Conservation (phyloP, 2,888 invertebrate species). For the Capitulum mitella region DNA sequence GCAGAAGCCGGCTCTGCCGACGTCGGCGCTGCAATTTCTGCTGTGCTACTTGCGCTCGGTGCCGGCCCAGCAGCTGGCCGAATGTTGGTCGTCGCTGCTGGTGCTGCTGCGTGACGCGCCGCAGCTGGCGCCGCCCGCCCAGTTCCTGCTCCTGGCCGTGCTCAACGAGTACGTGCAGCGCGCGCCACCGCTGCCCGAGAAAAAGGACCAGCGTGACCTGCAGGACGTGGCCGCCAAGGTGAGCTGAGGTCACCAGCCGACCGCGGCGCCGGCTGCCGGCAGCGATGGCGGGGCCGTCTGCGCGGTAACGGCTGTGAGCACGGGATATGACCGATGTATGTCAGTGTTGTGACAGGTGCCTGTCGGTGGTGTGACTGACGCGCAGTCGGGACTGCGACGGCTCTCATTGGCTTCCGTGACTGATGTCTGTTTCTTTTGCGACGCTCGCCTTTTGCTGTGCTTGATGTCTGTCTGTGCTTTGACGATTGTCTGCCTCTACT, state of each 20-base stretch:
- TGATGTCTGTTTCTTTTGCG: too few species aligned
- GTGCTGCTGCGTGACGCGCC: constrained; percentile 67
- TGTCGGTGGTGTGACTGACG: too few species aligned
- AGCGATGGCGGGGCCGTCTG: too few species aligned
- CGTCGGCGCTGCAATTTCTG: constrained; percentile 72
- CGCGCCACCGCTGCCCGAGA: constrained; percentile 62
- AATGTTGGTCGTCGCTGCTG: constrained; percentile 69
- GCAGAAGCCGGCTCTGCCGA: constrained; percentile 55
- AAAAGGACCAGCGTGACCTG: constrained; percentile 60
- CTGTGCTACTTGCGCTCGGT: constrained; percentile 54
- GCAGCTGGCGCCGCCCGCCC: constrained; percentile 63
- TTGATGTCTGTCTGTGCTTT: too few species aligned
- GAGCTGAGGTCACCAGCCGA: not conserved
- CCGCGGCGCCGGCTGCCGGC: too few species aligned
- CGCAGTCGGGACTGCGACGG: too few species aligned
- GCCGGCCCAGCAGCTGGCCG: constrained; percentile 60
- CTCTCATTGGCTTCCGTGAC: too few species aligned
- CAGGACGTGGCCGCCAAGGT: constrained; percentile 35
- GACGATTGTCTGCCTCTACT: too few species aligned
- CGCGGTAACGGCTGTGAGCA: too few species aligned
- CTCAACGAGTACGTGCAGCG: constrained; percentile 76
- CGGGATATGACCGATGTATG: too few species aligned
- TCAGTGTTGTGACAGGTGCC: too few species aligned
- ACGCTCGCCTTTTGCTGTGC: too few species aligned
- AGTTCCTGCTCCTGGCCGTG: constrained; percentile 68